A percentile compares a stretch with the other conserved stretches of the same genome.
Evolutionary conservation across 2,113 vertebrate species (phyloP).

Genomic region (Nothoprocta pentlandii): DNA sequence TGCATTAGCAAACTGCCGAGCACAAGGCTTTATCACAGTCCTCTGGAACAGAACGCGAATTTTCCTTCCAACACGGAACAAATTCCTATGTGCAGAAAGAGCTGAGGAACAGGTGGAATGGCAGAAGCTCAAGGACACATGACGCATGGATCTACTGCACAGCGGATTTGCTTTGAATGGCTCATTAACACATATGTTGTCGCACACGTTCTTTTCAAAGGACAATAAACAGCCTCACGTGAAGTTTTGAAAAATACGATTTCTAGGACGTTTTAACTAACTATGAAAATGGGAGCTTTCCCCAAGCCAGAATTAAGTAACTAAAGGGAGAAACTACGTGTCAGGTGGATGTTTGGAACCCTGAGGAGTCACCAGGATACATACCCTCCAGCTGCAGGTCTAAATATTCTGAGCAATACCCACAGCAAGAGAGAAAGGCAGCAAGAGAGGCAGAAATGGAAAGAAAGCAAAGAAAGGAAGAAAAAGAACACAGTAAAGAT

Average conservation of each 20-base stretch:
- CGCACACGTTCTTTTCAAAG: neutral
- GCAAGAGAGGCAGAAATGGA: neutral
- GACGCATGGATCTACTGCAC: rapidly evolving
- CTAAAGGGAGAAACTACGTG: neutral
- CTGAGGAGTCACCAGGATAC: conserved; percentile 12
- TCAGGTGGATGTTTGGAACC: conserved; percentile 57
- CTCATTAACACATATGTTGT: rapidly evolving
- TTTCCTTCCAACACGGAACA: neutral
- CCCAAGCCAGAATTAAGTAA: neutral
- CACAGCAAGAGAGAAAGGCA: conserved; percentile 22
- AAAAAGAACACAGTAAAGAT: conserved; percentile 37
- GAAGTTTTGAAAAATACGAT: rapidly evolving
- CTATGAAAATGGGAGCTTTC: neutral
- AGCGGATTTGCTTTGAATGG: rapidly evolving
- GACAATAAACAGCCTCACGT: rapidly evolving
- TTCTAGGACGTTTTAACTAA: neutral
- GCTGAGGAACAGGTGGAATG: neutral
- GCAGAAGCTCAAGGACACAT: neutral
- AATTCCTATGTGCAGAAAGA: neutral
- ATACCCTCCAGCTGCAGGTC: conserved; percentile 69
- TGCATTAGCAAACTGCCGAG: rapidly evolving
- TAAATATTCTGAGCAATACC: conserved; percentile 73
- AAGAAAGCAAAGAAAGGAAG: neutral
- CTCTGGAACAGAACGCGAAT: neutral
- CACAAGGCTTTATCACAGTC: neutral